phyloP scores from a whole-genome alignment of 1,140 invertebrate genomes.

The Aporrectodea caliginosa region DNA sequence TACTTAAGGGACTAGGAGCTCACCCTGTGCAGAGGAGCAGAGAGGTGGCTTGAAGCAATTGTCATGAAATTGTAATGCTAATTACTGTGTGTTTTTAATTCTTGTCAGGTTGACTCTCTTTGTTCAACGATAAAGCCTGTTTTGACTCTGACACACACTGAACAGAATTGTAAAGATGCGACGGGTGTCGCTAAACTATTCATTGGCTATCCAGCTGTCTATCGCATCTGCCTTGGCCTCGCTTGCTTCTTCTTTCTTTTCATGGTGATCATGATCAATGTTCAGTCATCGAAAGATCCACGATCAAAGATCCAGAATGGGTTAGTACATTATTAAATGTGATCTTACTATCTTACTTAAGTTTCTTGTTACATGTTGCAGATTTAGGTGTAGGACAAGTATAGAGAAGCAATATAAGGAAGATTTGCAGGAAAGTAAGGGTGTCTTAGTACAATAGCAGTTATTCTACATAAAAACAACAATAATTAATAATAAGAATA shows the following conservation, averaged over 20 bases:
- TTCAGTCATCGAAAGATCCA: conserved; percentile 85
- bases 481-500: not conserved
- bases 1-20: not conserved
- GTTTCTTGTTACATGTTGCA: not conserved
- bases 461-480: not conserved
- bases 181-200: conserved; percentile 59
- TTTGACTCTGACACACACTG: not conserved
- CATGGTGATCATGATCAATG: conserved; percentile 88
- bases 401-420: not conserved
- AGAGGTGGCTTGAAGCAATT: not conserved
- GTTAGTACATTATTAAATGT: conserved; percentile 57
- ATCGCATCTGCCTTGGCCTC: conserved; percentile 89
- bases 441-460: not conserved
- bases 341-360: not conserved
- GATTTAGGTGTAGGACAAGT: not conserved
- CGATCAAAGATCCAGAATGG: conserved; percentile 95
- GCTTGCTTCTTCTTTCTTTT: conserved; percentile 90
- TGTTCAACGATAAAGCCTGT: conserved; percentile 35
- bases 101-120: not conserved
- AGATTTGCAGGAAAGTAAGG: not conserved
- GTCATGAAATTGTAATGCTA: not conserved
- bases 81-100: not conserved
- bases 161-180: not conserved
- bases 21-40: not conserved
- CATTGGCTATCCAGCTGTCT: conserved; percentile 83